Conservation (phyloP, 2,888 invertebrate species). For the Malthinus flaveolus region DNA sequence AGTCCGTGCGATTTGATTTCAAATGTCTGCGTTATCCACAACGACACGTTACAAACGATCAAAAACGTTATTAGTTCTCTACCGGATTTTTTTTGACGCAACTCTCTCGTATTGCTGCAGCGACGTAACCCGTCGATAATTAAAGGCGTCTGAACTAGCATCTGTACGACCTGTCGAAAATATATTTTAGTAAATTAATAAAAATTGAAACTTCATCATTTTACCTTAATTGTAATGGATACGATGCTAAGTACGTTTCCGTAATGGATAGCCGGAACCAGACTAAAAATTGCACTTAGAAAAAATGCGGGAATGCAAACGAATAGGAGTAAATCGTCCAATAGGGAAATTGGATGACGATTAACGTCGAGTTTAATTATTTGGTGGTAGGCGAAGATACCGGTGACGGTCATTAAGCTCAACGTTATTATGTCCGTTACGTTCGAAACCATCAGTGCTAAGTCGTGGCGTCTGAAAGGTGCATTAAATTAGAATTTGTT, state of each 20-base stretch:
- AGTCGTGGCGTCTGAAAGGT: slow-evolving; percentile 56
- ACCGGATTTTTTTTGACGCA: slow-evolving; percentile 71
- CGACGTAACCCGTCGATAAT: slow-evolving; percentile 74
- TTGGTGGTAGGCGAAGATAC: slow-evolving; percentile 65
- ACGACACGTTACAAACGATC: slow-evolving; percentile 73
- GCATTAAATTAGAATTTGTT: background rate
- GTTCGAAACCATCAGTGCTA: slow-evolving; percentile 58
- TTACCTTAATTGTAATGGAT: slow-evolving; percentile 39
- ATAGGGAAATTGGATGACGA: slow-evolving; percentile 63
- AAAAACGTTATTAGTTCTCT: slow-evolving; percentile 77
- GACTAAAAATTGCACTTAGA: slow-evolving; percentile 68
- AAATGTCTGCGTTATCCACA: slow-evolving; percentile 79
- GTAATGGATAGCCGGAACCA: slow-evolving; percentile 64
- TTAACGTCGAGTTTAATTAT: slow-evolving; percentile 68
- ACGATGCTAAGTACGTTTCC: slow-evolving; percentile 33
- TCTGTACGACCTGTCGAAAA: slow-evolving; percentile 65
- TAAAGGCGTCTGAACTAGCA: slow-evolving; percentile 72
- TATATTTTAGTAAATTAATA: background rate
- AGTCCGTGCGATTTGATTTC: slow-evolving; percentile 61
- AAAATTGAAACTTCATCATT: background rate
- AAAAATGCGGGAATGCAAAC: slow-evolving; percentile 75
- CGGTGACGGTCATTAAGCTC: slow-evolving; percentile 61
- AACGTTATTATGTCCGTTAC: slow-evolving; percentile 61
- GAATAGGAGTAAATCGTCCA: slow-evolving; percentile 72
- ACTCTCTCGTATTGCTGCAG: slow-evolving; percentile 67